These are phyloP conservation scores for Prionailurus bengalensis DNA, from an alignment of 2,113 vertebrate species.

Conservation along the genomic window DNA sequence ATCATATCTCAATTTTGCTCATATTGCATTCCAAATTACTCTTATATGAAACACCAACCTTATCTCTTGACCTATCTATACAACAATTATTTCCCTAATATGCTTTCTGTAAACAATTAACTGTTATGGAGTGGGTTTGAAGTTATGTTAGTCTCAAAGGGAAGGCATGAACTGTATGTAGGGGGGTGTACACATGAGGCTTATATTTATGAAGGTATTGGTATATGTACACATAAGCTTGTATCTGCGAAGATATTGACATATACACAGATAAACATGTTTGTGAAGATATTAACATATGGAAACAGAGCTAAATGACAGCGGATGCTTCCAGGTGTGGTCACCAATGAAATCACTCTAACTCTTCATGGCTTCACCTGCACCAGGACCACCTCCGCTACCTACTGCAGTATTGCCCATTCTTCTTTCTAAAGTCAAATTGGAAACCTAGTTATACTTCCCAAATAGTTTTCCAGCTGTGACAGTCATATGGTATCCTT, in stretches of 20 bases:
- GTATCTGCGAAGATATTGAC: background rate
- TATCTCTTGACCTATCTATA: background rate
- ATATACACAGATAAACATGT: background rate
- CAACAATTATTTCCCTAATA: conserved; percentile 22
- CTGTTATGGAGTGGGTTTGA: background rate
- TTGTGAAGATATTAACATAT: background rate
- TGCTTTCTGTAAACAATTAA: conserved; percentile 36
- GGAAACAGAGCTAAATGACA: background rate
- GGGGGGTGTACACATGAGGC: background rate
- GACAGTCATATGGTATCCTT: background rate
- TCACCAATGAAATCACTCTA: background rate
- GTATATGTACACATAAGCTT: background rate
- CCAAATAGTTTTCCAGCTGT: background rate
- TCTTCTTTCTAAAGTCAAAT: background rate
- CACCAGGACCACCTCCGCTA: rapidly evolving
- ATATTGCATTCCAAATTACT: background rate
- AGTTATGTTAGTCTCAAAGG: background rate
- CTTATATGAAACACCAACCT: conserved; percentile 31
- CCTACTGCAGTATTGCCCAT: background rate
- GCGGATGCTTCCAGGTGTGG: background rate
- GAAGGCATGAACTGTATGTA: background rate
- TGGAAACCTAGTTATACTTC: background rate
- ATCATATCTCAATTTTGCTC: background rate
- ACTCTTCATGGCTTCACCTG: background rate
- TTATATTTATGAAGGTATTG: background rate